Evolutionary conservation across 2,113 vertebrate species (phyloP).

Genomic region (Dascyllus trimaculatus): DNA sequence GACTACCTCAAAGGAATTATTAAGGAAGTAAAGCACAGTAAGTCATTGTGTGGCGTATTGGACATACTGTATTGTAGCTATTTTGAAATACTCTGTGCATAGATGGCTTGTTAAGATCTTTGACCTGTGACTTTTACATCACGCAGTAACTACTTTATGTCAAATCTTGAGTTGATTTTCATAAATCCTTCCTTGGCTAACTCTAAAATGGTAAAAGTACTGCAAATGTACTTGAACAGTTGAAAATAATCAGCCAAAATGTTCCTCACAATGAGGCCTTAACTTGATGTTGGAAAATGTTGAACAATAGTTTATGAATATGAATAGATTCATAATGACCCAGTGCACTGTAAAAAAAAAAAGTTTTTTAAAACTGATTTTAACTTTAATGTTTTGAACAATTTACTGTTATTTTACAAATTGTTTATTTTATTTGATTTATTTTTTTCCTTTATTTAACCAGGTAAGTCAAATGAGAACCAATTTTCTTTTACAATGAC

Average conservation of each 20-base stretch:
- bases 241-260: neutral
- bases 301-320: too few species aligned
- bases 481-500: too few species aligned
- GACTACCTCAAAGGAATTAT: constrained; percentile 31
- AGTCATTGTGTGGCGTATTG: constrained; percentile 33
- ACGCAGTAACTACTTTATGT: constrained; percentile 10
- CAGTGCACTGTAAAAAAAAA: neutral
- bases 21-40: constrained; percentile 38
- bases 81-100: constrained; percentile 11
- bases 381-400: too few species aligned
- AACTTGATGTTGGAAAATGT: neutral
- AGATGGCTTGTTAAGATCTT: constrained; percentile 25
- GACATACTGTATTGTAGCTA: neutral
- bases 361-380: too few species aligned
- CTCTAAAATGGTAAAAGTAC: too few species aligned
- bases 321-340: neutral
- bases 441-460: too few species aligned
- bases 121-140: neutral
- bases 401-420: too few species aligned
- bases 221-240: neutral
- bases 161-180: constrained; percentile 1
- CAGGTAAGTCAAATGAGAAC: too few species aligned
- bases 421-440: too few species aligned
- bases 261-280: neutral
- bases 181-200: neutral